Evolutionary conservation across 2,797 vertebrate species (phyloP).

Genomic region (Melanotaenia maccullochi): DNA sequence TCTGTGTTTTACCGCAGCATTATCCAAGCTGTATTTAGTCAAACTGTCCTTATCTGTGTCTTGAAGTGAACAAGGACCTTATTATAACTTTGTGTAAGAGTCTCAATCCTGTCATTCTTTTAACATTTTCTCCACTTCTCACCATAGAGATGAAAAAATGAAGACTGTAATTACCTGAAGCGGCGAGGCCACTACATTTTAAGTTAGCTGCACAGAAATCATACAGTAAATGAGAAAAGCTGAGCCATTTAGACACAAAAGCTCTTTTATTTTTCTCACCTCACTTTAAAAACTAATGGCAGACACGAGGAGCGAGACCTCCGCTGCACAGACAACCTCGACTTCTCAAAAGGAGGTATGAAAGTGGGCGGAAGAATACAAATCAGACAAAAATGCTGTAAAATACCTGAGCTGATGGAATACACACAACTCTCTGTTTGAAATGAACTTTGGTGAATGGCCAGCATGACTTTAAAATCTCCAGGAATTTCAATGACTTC

Average conservation of each 20-base stretch:
- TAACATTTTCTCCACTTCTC: conserved; percentile 27
- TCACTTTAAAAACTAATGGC: conserved; percentile 51
- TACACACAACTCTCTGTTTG: neutral
- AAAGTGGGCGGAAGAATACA: conserved; percentile 1
- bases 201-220: conserved; percentile 47
- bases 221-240: conserved; percentile 66
- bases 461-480: too few species aligned
- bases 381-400: conserved; percentile 3
- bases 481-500: too few species aligned
- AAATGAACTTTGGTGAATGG: neutral
- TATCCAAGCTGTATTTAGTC: conserved; percentile 12
- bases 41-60: neutral
- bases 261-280: conserved; percentile 50
- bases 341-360: neutral
- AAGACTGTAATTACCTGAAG: conserved; percentile 67
- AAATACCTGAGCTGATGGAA: conserved; percentile 2
- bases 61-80: conserved; percentile 21
- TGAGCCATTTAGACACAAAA: conserved; percentile 63
- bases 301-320: conserved; percentile 13
- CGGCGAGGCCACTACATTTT: conserved; percentile 34
- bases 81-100: conserved; percentile 41
- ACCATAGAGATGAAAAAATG: conserved; percentile 38
- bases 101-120: conserved; percentile 33
- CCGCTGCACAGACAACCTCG: conserved; percentile 21
- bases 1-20: neutral